Evolutionary conservation across 2,888 invertebrate genomes (phyloP), one percentile per base, ranked within the genome.

Genomic region (Chrysodeixis includens): DNA sequence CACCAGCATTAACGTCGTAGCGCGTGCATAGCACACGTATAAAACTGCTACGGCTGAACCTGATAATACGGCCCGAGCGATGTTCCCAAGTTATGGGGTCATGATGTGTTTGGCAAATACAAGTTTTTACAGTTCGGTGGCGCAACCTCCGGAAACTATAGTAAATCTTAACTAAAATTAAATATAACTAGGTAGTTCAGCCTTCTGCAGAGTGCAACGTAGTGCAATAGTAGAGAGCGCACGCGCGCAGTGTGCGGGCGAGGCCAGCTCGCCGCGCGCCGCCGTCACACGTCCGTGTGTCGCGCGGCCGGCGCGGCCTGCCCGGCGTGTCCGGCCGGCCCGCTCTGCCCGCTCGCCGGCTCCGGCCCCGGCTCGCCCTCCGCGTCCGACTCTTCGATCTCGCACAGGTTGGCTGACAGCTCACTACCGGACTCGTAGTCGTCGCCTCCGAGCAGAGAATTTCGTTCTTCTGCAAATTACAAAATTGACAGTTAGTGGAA

Each of bases 321-420:
- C 94, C 87, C 92, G 91, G 90, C 97, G 97, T 84, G 1, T 9
- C 32, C n/a, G 88, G 26, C 96, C 96, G 89, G 98, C 98, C 54
- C 18, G 87, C 83, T 14, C 30, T 30, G 30, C 69, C 66, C n/a
- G n/a, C n/a, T n/a, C n/a, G n/a, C 63, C 46, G 86, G 60, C 3
- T 9, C 32, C n/a, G 88, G 26, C 26, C 6, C 87, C 84, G 90
- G 88, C 71, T 95, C 94, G 87, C 92, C 91, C 91, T 97, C 97
- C 84, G 96, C 96, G 89, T 98, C 98, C 54, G 97, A 97, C 92
- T 98, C 98, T 92, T 98, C 98, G 86, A 99, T 98, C 95, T 99
- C 99, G 95, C 99, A 99, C 75, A 99, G 96, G 89, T 97, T 97
- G 60, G 97, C 97, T 60, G 98, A 98, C 81, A 98, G 95, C 93